phyloP scores from a whole-genome alignment of 1,140 invertebrate genomes.

The Dreissena rostriformis region DNA sequence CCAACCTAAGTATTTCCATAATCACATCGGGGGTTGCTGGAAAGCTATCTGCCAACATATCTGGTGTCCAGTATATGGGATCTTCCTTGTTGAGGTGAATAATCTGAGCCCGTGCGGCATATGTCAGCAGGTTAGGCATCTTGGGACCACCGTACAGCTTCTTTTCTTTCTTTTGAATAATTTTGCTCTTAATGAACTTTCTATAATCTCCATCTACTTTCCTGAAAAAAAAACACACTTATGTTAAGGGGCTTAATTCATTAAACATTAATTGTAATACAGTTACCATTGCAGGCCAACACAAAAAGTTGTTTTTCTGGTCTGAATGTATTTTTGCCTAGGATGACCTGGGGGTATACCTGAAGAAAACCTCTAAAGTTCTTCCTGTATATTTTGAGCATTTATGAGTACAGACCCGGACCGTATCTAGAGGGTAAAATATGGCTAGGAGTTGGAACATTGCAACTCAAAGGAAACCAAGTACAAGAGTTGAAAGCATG shows the following conservation, averaged over 20 bases:
- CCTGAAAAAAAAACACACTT: slow-evolving; percentile 28
- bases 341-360: too few species aligned
- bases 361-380: too few species aligned
- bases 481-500: too few species aligned
- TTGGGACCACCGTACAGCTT: not conserved
- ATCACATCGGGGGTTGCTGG: slow-evolving; percentile 4
- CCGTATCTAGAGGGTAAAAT: too few species aligned
- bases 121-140: slow-evolving; percentile 36
- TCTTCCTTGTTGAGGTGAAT: slow-evolving; percentile 22
- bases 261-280: too few species aligned
- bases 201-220: not conserved
- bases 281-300: too few species aligned
- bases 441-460: too few species aligned
- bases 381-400: too few species aligned
- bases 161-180: slow-evolving; percentile 35
- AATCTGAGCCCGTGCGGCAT: slow-evolving; percentile 43
- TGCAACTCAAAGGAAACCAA: too few species aligned
- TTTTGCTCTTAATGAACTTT: slow-evolving; percentile 30
- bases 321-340: too few species aligned
- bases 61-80: slow-evolving; percentile 49
- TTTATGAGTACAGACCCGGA: too few species aligned
- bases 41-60: slow-evolving; percentile 36
- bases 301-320: too few species aligned
- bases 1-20: slow-evolving; percentile 2
- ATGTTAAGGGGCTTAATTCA: not conserved